phyloP scores from a whole-genome alignment of 2,888 invertebrate species.

The Dorcus hopei region DNA sequence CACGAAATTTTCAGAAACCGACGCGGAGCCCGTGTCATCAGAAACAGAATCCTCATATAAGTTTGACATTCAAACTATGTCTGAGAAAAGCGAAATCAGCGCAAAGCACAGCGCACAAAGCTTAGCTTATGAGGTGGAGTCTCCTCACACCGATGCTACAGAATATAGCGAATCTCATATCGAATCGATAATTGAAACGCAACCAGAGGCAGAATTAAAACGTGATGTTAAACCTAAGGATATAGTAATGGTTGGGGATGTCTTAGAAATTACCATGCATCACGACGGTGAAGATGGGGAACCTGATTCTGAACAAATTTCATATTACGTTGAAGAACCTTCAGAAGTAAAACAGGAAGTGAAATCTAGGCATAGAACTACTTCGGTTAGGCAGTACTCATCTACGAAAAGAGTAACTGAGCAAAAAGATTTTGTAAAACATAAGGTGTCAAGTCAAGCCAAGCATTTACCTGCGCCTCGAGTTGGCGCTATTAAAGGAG shows the following conservation, averaged over 20 bases:
- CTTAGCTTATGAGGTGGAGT: conserved; percentile 26
- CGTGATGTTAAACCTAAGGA: conserved; percentile 32
- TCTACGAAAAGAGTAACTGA: too few species aligned
- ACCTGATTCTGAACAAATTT: conserved; percentile 3
- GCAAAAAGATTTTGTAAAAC: too few species aligned
- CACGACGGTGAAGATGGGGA: conserved; percentile 20
- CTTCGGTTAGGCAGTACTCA: not conserved
- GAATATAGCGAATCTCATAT: conserved; percentile 38
- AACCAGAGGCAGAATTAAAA: not conserved
- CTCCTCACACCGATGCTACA: conserved; percentile 34
- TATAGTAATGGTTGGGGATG: conserved; percentile 49
- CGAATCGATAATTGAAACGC: conserved; percentile 36
- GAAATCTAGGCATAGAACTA: conserved; percentile 5
- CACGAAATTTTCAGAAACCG: conserved; percentile 39
- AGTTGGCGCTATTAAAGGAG: conserved; percentile 27
- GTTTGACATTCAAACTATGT: conserved; percentile 31
- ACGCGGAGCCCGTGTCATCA: conserved; percentile 41
- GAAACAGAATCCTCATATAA: conserved; percentile 41
- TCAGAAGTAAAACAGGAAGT: not conserved
- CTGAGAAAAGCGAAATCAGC: conserved; percentile 25
- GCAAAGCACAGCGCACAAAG: conserved; percentile 3
- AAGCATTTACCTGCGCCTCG: conserved; percentile 17
- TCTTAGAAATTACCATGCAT: conserved; percentile 47
- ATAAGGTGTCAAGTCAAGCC: not conserved
- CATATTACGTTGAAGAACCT: not conserved